Percentiles rank a stretch among this genome's conserved stretches.
Evolutionary conservation across 1,140 invertebrate species (phyloP).

Genomic region (Drosophila fuyamai): DNA sequence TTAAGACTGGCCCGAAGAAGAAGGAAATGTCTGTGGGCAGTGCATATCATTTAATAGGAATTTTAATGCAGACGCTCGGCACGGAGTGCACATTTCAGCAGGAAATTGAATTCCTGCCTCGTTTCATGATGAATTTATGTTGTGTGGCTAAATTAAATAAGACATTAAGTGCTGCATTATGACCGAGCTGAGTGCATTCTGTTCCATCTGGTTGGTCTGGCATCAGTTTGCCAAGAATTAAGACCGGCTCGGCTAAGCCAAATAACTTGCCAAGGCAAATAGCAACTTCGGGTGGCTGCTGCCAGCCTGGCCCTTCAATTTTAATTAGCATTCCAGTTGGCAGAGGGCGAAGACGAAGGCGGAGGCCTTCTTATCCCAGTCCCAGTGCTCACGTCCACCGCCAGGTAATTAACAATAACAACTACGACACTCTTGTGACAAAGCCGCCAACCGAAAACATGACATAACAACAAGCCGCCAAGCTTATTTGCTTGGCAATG

Average conservation of each 20-base stretch:
- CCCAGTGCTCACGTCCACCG: constrained; percentile 26
- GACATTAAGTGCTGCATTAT: constrained; percentile 49
- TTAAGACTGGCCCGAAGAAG: constrained; percentile 2
- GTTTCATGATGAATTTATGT: constrained; percentile 56
- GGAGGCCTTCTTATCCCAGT: constrained; percentile 7
- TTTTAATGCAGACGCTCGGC: constrained; percentile 47
- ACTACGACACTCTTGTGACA: constrained; percentile 52
- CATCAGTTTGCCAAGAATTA: constrained; percentile 16
- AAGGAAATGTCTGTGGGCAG: constrained; percentile 11
- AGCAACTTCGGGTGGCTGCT: neutral
- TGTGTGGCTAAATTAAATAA: constrained; percentile 56
- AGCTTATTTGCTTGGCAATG: constrained; percentile 59
- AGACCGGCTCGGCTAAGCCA: constrained; percentile 13
- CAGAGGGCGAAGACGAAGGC: neutral
- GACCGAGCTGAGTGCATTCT: constrained; percentile 28
- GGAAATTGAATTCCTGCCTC: constrained; percentile 58
- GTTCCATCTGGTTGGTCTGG: constrained; percentile 29
- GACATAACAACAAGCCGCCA: constrained; percentile 46
- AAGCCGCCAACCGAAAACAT: constrained; percentile 52
- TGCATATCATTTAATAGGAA: constrained; percentile 55
- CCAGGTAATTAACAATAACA: constrained; percentile 64
- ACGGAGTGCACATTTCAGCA: constrained; percentile 18
- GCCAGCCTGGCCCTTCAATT: constrained; percentile 25
- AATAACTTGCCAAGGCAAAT: constrained; percentile 37
- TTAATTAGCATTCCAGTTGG: constrained; percentile 43